Evolutionary conservation across 2,797 vertebrate genomes (phyloP).

Genomic region (Lepus oiostolus): DNA sequence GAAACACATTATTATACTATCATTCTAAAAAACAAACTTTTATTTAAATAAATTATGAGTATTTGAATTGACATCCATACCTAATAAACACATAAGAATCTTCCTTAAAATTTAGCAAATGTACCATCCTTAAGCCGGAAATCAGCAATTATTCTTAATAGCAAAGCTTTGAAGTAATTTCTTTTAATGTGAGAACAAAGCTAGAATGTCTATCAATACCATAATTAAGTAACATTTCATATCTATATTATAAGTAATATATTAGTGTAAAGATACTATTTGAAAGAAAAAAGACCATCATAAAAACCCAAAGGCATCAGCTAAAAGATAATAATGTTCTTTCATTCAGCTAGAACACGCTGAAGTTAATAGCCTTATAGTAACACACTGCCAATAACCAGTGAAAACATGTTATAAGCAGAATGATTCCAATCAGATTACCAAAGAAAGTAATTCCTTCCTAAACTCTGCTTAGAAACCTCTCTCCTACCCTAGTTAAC

Average conservation of each 20-base stretch:
- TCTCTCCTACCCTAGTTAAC: not conserved
- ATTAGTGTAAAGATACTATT: constrained; percentile 10
- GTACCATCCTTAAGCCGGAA: constrained; percentile 9
- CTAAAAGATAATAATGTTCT: not conserved
- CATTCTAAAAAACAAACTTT: not conserved
- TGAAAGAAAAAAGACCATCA: constrained; percentile 33
- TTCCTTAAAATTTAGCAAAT: constrained; percentile 21
- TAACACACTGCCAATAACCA: not conserved
- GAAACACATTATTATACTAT: constrained; percentile 42
- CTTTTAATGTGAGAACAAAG: constrained; percentile 42
- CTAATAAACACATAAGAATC: constrained; percentile 8
- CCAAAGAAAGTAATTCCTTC: not conserved
- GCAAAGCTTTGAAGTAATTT: constrained; percentile 16
- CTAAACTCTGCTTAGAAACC: not conserved
- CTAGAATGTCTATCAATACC: not conserved
- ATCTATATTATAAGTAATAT: not conserved
- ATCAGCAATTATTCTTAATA: not conserved
- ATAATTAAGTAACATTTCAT: constrained; percentile 28
- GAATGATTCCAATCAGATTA: not conserved
- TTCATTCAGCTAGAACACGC: not conserved
- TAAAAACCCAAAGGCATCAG: constrained; percentile 41
- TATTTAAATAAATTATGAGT: constrained; percentile 44
- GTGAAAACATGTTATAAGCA: not conserved
- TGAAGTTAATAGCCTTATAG: not conserved
- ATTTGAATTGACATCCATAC: not conserved